These are phyloP conservation scores for Neofelis nebulosa DNA, from an alignment of 2,113 vertebrate genomes.

Conservation along the genomic window DNA sequence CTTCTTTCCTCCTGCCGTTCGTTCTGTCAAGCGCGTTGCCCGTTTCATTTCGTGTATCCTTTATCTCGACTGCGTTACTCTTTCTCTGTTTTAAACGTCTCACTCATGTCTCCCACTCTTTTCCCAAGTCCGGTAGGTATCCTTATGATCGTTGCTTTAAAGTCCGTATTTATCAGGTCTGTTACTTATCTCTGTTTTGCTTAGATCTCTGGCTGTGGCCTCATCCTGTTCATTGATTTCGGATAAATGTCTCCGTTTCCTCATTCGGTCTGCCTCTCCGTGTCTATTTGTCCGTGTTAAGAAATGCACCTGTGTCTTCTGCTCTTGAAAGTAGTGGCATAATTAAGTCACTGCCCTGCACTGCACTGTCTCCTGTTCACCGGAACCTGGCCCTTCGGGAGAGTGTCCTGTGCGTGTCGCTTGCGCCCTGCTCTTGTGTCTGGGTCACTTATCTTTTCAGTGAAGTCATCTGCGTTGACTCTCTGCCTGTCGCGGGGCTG, in stretches of 20 bases:
- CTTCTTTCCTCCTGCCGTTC: not conserved
- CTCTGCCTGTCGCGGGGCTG: not conserved
- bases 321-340: not conserved
- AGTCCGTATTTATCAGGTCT: not conserved
- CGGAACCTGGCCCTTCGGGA: not conserved
- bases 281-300: not conserved
- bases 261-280: not conserved
- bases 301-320: not conserved
- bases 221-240: not conserved
- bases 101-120: not conserved
- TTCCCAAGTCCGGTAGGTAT: not conserved
- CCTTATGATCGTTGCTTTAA: not conserved
- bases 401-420: not conserved
- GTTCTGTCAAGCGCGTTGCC: not conserved
- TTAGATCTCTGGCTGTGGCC: not conserved
- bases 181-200: not conserved
- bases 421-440: not conserved
- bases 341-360: not conserved
- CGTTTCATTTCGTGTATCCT: not conserved
- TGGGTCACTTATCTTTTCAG: not conserved
- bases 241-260: not conserved
- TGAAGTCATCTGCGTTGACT: not conserved
- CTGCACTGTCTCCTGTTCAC: not conserved
- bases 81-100: not conserved
- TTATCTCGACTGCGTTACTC: not conserved